phyloP scores from a whole-genome alignment of 2,797 vertebrate species.

The Liparis tanakae region DNA sequence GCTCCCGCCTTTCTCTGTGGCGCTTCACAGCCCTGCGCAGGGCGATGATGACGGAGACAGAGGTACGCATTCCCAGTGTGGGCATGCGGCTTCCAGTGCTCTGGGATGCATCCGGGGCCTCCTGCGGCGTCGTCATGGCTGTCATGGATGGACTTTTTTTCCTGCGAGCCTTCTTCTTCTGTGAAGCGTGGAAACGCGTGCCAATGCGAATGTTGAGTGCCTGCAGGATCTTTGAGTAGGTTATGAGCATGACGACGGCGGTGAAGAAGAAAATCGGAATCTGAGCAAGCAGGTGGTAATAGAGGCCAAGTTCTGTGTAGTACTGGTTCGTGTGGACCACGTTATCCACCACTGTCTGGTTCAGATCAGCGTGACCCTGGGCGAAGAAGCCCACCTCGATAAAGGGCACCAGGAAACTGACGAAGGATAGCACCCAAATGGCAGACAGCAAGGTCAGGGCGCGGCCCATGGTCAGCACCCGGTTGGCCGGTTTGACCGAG shows the following conservation, averaged over 20 bases:
- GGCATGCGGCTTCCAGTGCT: slow-evolving; percentile 88
- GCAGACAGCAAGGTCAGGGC: slow-evolving; percentile 91
- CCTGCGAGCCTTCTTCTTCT: slow-evolving; percentile 95
- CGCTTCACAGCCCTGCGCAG: slow-evolving; percentile 94
- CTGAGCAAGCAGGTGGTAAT: slow-evolving; percentile 96
- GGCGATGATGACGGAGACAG: slow-evolving; percentile 97
- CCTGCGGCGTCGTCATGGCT: slow-evolving; percentile 80
- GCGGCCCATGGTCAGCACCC: slow-evolving; percentile 96
- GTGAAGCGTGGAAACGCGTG: slow-evolving; percentile 93
- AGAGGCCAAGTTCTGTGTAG: slow-evolving; percentile 94
- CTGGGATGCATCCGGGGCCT: slow-evolving; percentile 86
- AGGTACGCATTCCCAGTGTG: slow-evolving; percentile 95
- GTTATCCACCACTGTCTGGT: slow-evolving; percentile 90
- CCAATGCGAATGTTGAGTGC: slow-evolving; percentile 98
- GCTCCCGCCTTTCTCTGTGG: slow-evolving; percentile 93
- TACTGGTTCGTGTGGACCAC: slow-evolving; percentile 89
- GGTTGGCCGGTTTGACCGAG: slow-evolving; percentile 96
- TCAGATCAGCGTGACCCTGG: slow-evolving; percentile 86
- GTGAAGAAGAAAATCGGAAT: slow-evolving; percentile 99
- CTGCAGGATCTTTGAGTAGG: slow-evolving; percentile 98
- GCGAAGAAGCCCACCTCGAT: slow-evolving; percentile 98
- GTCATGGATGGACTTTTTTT: slow-evolving; percentile 96
- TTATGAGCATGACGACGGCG: slow-evolving; percentile 95
- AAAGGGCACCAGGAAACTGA: slow-evolving; percentile 97
- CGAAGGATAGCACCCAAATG: slow-evolving; percentile 95